A percentile compares a stretch with the other conserved stretches of the same genome.
These are phyloP conservation scores for Clarias laeviceps DNA, from an alignment of 2,797 vertebrate species.

Conservation along the genomic window DNA sequence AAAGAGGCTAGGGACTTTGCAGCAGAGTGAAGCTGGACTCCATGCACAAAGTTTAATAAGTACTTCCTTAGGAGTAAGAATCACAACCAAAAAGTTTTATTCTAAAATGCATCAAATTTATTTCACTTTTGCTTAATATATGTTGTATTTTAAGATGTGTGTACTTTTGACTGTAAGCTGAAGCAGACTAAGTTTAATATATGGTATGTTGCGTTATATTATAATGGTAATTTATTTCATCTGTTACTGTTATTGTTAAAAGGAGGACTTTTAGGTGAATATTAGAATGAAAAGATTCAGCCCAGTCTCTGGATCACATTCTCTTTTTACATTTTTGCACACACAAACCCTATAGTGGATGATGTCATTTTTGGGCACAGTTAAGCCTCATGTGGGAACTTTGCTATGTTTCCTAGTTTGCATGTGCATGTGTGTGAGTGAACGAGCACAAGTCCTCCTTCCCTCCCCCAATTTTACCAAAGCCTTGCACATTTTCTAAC, in stretches of 20 bases:
- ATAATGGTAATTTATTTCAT: background rate
- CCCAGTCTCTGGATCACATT: conserved; percentile 6
- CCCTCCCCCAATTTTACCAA: conserved; percentile 20
- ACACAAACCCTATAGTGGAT: conserved; percentile 37
- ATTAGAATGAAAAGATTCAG: conserved; percentile 16
- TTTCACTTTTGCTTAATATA: too few relatives aligned
- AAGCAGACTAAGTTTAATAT: background rate
- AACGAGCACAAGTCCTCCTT: conserved; percentile 24
- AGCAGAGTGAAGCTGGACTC: conserved; percentile 42
- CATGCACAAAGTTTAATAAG: conserved; percentile 41
- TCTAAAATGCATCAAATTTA: background rate
- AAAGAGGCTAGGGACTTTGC: conserved; percentile 36
- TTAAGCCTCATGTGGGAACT: conserved; percentile 42
- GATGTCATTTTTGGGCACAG: conserved; percentile 53
- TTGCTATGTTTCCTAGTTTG: conserved; percentile 34
- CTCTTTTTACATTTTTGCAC: conserved; percentile 25
- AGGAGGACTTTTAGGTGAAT: background rate
- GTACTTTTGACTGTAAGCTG: background rate
- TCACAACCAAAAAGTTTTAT: conserved; percentile 20
- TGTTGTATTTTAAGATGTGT: background rate
- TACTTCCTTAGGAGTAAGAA: conserved; percentile 8
- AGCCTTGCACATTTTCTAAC: conserved; percentile 37
- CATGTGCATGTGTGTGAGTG: conserved; percentile 36
- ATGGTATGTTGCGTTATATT: background rate
- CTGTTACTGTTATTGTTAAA: background rate